A percentile compares a stretch with the other conserved stretches of the same genome.
These are phyloP conservation scores for Penaeus vannamei DNA, from an alignment of 1,140 invertebrate genomes.

Conservation along the genomic window DNA sequence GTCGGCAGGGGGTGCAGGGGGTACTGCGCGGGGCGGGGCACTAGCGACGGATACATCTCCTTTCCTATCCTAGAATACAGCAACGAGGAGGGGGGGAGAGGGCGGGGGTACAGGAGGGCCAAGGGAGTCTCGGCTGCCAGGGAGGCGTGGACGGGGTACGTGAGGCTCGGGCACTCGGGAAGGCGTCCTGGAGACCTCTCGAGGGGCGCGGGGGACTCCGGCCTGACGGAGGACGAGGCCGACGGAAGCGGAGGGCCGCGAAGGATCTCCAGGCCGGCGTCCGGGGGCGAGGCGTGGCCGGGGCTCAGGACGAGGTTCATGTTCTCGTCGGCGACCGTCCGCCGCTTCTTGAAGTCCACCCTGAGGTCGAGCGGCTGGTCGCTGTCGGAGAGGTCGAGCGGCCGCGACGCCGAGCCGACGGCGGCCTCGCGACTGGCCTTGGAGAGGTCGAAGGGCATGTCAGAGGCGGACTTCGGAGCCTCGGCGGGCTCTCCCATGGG, in stretches of 20 bases:
- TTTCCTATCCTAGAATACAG: conserved; percentile 27
- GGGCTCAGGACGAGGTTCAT: conserved; percentile 35
- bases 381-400: not conserved
- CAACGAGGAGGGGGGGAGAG: conserved; percentile 3
- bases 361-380: conserved; percentile 68
- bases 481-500: not conserved
- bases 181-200: not conserved
- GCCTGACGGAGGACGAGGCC: not conserved
- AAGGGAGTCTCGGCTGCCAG: not conserved
- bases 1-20: conserved; percentile 13
- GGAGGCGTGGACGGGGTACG: not conserved
- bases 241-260: not conserved
- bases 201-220: conserved; percentile 10
- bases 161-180: not conserved
- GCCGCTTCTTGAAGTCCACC: conserved; percentile 60
- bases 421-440: not conserved
- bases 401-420: conserved; percentile 48
- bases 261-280: not conserved
- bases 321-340: conserved; percentile 58
- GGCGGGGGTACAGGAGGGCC: conserved; percentile 17
- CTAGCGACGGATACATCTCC: not conserved
- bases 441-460: conserved; percentile 65
- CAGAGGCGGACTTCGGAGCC: conserved; percentile 33
- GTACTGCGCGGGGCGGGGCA: not conserved
- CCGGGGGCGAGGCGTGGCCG: not conserved